These are phyloP conservation scores for Aproaerema taeniolella DNA, from an alignment of 2,888 invertebrate species.

Conservation along the genomic window DNA sequence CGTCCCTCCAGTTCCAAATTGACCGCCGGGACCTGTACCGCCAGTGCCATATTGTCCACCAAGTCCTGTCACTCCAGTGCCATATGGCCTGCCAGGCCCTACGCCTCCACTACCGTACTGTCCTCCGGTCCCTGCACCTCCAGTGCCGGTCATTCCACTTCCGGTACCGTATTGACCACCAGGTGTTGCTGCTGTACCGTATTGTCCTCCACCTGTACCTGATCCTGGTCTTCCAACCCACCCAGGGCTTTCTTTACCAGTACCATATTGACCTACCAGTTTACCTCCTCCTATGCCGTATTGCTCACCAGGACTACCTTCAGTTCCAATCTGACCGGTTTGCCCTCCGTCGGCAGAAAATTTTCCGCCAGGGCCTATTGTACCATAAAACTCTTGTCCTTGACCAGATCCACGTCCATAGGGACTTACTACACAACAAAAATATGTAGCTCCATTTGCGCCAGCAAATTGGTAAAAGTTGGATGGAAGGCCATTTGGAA, in stretches of 20 bases:
- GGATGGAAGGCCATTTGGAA: no score
- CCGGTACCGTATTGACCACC: conserved; percentile 8
- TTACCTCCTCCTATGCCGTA: no score
- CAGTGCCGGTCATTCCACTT: conserved; percentile 9
- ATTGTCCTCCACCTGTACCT: conserved; percentile 3
- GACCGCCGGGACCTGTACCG: conserved; percentile 11
- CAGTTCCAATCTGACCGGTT: conserved; percentile 2
- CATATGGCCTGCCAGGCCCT: conserved; percentile 3
- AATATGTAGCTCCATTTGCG: conserved; percentile 3
- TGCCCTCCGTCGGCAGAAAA: conserved; percentile 1
- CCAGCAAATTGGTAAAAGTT: background rate
- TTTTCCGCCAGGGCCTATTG: background rate
- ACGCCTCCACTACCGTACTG: background rate
- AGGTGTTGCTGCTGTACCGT: conserved; percentile 3
- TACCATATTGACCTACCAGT: background rate
- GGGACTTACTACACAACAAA: conserved; percentile 1
- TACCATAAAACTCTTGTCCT: background rate
- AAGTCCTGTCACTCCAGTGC: conserved; percentile 1
- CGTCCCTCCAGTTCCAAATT: conserved; percentile 8
- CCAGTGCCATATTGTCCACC: background rate
- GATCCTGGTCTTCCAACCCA: background rate
- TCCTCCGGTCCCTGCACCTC: background rate
- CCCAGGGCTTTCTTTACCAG: no score
- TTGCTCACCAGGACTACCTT: conserved; percentile 1
- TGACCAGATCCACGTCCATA: background rate